A percentile compares a stretch with the other conserved stretches of the same genome.
Evolutionary conservation across 2,113 vertebrate genomes (phyloP).

Genomic region (Gyps fulvus): DNA sequence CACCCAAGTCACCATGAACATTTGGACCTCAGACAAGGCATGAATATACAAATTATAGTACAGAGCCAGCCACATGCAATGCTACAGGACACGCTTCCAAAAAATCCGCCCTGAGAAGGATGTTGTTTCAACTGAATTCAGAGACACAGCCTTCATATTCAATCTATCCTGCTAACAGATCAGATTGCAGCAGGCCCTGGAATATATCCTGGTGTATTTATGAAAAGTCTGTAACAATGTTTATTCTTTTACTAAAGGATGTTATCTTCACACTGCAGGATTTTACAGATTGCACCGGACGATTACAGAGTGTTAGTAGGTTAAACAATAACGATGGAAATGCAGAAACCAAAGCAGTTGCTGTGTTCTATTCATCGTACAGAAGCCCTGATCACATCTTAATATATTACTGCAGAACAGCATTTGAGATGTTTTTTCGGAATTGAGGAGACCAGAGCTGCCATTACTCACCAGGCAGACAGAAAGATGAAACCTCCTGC

Average conservation of each 20-base stretch:
- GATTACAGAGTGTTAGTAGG: neutral
- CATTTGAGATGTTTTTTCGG: neutral
- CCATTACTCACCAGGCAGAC: neutral
- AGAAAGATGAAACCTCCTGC: neutral
- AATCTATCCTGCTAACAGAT: neutral
- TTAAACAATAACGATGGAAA: conserved; percentile 41
- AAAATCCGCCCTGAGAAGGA: neutral
- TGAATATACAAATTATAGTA: neutral
- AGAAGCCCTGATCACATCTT: neutral
- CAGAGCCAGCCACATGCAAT: neutral
- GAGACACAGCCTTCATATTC: neutral
- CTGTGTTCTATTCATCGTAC: neutral
- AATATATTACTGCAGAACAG: neutral
- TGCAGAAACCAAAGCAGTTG: neutral
- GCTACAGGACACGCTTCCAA: neutral
- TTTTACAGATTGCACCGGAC: neutral
- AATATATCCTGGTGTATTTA: neutral
- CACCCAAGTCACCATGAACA: neutral
- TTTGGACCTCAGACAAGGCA: neutral
- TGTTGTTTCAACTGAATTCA: neutral
- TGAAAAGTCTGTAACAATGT: neutral
- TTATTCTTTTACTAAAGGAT: neutral
- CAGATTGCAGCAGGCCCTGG: neutral
- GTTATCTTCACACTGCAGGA: neutral
- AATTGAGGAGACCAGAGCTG: neutral